Conservation (phyloP, 2,888 invertebrate genomes). For the Galeruca laticollis region DNA sequence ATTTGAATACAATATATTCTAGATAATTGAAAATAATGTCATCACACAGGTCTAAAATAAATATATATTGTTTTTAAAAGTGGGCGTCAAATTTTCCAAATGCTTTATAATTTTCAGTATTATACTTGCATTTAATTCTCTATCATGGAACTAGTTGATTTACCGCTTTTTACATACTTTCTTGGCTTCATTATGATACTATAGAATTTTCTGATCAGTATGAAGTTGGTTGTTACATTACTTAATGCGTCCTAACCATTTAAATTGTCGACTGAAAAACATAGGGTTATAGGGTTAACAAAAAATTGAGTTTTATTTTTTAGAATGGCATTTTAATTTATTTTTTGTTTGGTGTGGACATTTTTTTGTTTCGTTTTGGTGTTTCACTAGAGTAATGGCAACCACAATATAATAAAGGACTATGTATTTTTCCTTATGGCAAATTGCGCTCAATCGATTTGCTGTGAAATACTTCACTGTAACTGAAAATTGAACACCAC, state of each 20-base stretch:
- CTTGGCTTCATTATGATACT: slow-evolving; percentile 7
- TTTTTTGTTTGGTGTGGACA: slow-evolving; percentile 56
- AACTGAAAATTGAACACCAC: too few species aligned
- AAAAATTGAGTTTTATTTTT: slow-evolving; percentile 43
- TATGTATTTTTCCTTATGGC: slow-evolving; percentile 8
- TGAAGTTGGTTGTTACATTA: slow-evolving; percentile 40
- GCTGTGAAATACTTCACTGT: too few species aligned
- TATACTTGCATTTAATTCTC: neutral
- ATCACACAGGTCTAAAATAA: too few species aligned
- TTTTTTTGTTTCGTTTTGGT: slow-evolving; percentile 57
- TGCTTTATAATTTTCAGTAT: too few species aligned
- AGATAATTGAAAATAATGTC: too few species aligned
- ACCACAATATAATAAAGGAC: slow-evolving; percentile 25
- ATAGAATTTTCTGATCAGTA: neutral
- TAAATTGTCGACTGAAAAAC: slow-evolving; percentile 39
- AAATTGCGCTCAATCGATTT: neutral
- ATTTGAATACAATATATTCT: too few species aligned
- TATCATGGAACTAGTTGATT: slow-evolving; percentile 1
- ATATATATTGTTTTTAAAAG: too few species aligned
- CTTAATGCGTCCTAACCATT: slow-evolving; percentile 38
- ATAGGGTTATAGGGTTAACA: slow-evolving; percentile 38
- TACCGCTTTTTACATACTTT: neutral
- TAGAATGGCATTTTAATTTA: slow-evolving; percentile 47
- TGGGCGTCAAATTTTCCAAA: too few species aligned
- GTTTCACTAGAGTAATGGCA: slow-evolving; percentile 48